These are phyloP conservation scores for Pseudomyrmex sp. DNA, from an alignment of 1,140 invertebrate species.

Conservation along the genomic window DNA sequence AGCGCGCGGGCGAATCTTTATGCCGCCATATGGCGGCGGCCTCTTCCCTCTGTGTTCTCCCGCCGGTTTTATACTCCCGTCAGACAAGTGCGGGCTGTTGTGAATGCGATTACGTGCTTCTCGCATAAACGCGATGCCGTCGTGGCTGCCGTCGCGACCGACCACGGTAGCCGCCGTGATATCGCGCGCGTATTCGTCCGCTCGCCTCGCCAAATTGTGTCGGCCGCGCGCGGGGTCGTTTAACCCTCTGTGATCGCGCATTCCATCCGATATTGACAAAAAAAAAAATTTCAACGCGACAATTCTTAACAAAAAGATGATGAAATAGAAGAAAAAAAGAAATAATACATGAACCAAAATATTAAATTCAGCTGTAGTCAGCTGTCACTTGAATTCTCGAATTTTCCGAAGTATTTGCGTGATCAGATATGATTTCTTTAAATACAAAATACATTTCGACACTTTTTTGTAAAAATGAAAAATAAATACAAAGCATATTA, in stretches of 20 bases:
- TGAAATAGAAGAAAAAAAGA: neutral
- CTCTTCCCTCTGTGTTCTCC: slow-evolving; percentile 46
- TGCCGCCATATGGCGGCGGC: slow-evolving; percentile 51
- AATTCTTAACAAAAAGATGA: neutral
- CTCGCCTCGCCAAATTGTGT: slow-evolving; percentile 40
- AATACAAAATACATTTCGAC: too few relatives aligned
- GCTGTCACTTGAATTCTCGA: neutral
- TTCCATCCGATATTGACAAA: neutral
- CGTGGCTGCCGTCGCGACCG: neutral
- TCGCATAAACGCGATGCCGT: slow-evolving; percentile 63
- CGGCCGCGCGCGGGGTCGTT: neutral
- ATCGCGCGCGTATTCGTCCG: neutral
- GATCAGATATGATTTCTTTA: too few relatives aligned
- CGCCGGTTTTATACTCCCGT: slow-evolving; percentile 65
- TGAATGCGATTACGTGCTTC: slow-evolving; percentile 71
- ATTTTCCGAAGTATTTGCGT: too few relatives aligned
- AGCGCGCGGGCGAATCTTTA: slow-evolving; percentile 59
- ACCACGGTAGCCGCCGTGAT: slow-evolving; percentile 25
- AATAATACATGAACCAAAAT: neutral
- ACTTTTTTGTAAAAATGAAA: too few relatives aligned
- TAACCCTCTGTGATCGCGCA: neutral
- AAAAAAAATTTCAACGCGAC: neutral
- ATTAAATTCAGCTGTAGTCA: neutral
- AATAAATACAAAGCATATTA: too few relatives aligned
- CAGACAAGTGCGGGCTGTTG: slow-evolving; percentile 64